Percentiles rank a stretch among this genome's conserved stretches.
Evolutionary conservation across 2,888 invertebrate genomes (phyloP).

Genomic region (Agrotis clavis): DNA sequence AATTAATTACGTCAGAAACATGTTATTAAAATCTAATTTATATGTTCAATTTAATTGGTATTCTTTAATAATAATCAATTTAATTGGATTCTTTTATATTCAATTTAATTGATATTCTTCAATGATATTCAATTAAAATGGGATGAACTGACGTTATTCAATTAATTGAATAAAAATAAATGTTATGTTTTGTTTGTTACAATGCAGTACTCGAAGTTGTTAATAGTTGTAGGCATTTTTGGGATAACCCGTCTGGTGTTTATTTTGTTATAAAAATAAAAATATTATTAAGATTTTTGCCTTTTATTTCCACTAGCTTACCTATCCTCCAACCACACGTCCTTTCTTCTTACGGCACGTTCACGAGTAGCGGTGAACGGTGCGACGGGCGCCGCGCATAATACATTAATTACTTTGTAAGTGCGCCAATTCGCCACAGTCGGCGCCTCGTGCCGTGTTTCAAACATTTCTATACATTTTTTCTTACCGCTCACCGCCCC

Average conservation of each 20-base stretch:
- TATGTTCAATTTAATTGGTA: neutral
- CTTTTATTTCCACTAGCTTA: slow-evolving; percentile 35
- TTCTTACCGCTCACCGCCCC: too few relatives aligned
- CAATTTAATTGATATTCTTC: slow-evolving; percentile 27
- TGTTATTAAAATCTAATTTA: slow-evolving; percentile 10
- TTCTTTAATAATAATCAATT: neutral
- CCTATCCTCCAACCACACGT: too few relatives aligned
- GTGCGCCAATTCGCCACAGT: too few relatives aligned
- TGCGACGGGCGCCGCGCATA: too few relatives aligned
- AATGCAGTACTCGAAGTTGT: slow-evolving; percentile 56
- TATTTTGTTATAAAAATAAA: slow-evolving; percentile 70
- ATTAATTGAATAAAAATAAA: slow-evolving; percentile 27
- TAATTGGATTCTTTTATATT: slow-evolving; percentile 22
- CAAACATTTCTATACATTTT: too few relatives aligned
- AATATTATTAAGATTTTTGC: slow-evolving; percentile 57
- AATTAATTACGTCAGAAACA: neutral
- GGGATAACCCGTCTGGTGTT: slow-evolving; percentile 67
- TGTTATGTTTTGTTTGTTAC: slow-evolving; percentile 28
- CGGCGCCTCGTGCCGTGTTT: too few relatives aligned
- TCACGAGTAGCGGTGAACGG: too few relatives aligned
- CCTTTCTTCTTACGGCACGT: too few relatives aligned
- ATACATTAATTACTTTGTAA: too few relatives aligned
- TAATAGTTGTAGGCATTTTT: slow-evolving; percentile 66
- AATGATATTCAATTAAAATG: slow-evolving; percentile 19
- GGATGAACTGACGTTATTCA: slow-evolving; percentile 17